Percentiles rank a stretch among this genome's conserved stretches.
Evolutionary conservation across 1,140 invertebrate genomes (phyloP).

Genomic region (Dendroctonus valens): DNA sequence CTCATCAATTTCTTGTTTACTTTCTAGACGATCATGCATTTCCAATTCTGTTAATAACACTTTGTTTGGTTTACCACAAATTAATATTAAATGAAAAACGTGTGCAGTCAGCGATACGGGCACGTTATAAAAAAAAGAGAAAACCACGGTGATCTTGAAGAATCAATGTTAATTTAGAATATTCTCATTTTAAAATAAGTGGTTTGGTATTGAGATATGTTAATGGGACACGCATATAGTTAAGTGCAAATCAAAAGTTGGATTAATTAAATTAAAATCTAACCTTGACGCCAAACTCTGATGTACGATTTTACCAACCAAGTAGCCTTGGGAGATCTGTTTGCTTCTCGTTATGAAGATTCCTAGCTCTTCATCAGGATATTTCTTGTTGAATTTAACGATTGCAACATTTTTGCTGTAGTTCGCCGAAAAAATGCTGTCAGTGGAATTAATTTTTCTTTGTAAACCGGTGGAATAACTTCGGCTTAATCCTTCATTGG

Average conservation of each 20-base stretch:
- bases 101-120: not conserved
- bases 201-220: not conserved
- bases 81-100: conserved; percentile 1
- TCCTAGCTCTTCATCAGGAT: conserved; percentile 70
- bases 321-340: conserved; percentile 69
- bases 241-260: not conserved
- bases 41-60: not conserved
- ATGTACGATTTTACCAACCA: conserved; percentile 80
- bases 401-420: conserved; percentile 52
- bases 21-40: not conserved
- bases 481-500: conserved; percentile 8
- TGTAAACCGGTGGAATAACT: conserved; percentile 5
- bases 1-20: no score
- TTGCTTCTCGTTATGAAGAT: conserved; percentile 79
- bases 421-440: conserved; percentile 17
- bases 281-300: conserved; percentile 76
- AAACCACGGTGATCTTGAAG: conserved; percentile 9
- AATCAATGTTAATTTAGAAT: not conserved
- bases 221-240: not conserved
- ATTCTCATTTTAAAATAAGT: no score
- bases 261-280: conserved; percentile 13
- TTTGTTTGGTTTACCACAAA: not conserved
- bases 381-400: conserved; percentile 66
- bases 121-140: conserved; percentile 4
- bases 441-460: conserved; percentile 12